A percentile compares a stretch with the other conserved stretches of the same genome.
phyloP scores from a whole-genome alignment of 64 coral and sea anemone genomes.

The Porites australiensis region DNA sequence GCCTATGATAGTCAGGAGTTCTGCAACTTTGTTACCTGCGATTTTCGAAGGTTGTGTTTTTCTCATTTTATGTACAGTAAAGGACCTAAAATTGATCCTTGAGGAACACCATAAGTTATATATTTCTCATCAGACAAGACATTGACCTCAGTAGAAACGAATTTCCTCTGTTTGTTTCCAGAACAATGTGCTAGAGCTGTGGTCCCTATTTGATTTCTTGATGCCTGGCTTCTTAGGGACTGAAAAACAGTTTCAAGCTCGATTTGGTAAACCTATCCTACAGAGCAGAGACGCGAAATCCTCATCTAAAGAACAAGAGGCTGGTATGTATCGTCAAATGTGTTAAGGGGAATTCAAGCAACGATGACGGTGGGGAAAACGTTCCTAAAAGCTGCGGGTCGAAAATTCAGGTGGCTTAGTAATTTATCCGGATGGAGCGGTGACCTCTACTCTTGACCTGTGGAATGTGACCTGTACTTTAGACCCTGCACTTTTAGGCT shows the following conservation, averaged over 20 bases:
- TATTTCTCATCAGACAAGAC: slow-evolving; percentile 4
- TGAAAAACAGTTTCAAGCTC: slow-evolving; percentile 94
- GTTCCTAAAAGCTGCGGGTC: no score
- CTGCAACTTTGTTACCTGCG: no score
- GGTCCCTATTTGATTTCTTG: slow-evolving; percentile 96
- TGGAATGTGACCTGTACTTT: no score
- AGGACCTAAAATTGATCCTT: slow-evolving; percentile 11
- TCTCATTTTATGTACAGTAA: no score
- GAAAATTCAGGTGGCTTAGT: no score
- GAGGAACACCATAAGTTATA: neutral
- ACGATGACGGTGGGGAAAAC: no score
- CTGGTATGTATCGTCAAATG: slow-evolving; percentile 58
- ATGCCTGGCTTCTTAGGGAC: slow-evolving; percentile 97
- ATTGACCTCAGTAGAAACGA: neutral
- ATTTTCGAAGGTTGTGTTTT: no score
- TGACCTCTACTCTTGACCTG: no score
- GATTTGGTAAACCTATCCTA: slow-evolving; percentile 95
- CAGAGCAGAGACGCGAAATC: slow-evolving; percentile 98
- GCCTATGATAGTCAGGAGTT: no score
- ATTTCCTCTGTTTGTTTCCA: slow-evolving; percentile 24
- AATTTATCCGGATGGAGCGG: no score
- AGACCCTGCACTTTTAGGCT: no score
- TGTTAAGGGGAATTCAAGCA: no score
- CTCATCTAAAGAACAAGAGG: slow-evolving; percentile 99
- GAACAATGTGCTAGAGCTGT: slow-evolving; percentile 97